Evolutionary conservation across 23 tunicate genomes (phyloP), one percentile per base, ranked within the genome.

Genomic region (Styela clava): DNA sequence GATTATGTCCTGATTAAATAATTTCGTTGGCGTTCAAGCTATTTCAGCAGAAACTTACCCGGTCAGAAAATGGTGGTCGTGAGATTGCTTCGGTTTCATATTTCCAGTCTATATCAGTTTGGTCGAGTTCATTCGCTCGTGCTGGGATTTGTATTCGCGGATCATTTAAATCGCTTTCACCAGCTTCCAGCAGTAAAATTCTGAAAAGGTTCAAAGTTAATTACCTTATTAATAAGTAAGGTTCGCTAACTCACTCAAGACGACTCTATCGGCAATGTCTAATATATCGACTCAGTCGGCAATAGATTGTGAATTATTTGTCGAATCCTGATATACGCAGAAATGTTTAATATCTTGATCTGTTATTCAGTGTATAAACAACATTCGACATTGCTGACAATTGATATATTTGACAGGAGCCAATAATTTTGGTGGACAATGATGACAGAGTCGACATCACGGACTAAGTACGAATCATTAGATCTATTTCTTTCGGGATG

Each of bases 51-150:
- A 44, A 44, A 44, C 56, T 44, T 7, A 44, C 7, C 12, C 56
- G 56, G 33, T 76, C 68, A 86, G 64, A 24, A 27, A 26, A 27
- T 74, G 73, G 3, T 65, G 35, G 30, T 81, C 37, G 35, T 83
- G 44, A 31, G 69, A 22, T 63, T 88, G 93, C n/a, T n/a, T n/a
- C n/a, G n/a, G n/a, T n/a, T n/a, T n/a, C n/a, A n/a, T n/a, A n/a
- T n/a, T n/a, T 44, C 93, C 93, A 88, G 33, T 83, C 81, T 0
- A 28, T n/a, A 20, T 71, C 2, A 0, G 79, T 52, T 16, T 36
- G 64, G 16, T 65, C 83, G 3, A 69, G 23, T 22, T 37, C 36
- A 2, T 82, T 25, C n/a, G 68, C 65, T 5, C 12, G 56, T 20
- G 77, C 23, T 1, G 87, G 93, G 62, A 88, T 20, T 18, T 51